These are phyloP conservation scores for Alethe castanea DNA, from an alignment of 2,113 vertebrate genomes.

Conservation along the genomic window DNA sequence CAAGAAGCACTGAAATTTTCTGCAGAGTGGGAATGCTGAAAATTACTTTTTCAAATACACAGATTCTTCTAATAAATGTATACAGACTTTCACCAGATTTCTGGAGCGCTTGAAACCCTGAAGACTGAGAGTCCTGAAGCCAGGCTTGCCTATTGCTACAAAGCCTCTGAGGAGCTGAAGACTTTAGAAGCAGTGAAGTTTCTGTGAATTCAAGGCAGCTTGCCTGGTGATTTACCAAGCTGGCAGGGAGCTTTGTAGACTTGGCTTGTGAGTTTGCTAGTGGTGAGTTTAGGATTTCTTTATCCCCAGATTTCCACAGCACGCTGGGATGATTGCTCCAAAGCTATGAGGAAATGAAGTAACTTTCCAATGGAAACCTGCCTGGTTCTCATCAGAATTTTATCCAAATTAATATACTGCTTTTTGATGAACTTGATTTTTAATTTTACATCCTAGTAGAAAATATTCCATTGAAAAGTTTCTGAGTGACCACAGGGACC, in stretches of 20 bases:
- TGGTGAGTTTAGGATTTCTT: background rate
- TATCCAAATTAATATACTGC: background rate
- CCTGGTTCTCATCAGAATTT: background rate
- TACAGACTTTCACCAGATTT: background rate
- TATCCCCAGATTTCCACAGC: background rate
- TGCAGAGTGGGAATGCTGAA: background rate
- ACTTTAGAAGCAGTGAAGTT: background rate
- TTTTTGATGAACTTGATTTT: background rate
- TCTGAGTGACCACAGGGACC: background rate
- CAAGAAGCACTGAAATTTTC: background rate
- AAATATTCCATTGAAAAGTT: background rate
- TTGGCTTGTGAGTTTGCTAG: background rate
- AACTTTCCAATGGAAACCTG: background rate
- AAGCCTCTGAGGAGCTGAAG: background rate
- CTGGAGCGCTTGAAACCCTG: background rate
- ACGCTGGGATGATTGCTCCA: background rate
- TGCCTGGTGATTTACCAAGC: background rate
- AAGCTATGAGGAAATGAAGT: background rate
- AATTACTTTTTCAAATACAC: background rate
- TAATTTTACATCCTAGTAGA: background rate
- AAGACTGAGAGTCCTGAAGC: background rate
- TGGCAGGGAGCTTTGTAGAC: background rate
- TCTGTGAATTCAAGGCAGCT: background rate
- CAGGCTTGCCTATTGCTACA: background rate
- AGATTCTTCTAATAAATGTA: background rate